Percentiles rank a stretch among this genome's conserved stretches.
Evolutionary conservation across 1,140 invertebrate genomes (phyloP).

Genomic region (Popillia japonica): DNA sequence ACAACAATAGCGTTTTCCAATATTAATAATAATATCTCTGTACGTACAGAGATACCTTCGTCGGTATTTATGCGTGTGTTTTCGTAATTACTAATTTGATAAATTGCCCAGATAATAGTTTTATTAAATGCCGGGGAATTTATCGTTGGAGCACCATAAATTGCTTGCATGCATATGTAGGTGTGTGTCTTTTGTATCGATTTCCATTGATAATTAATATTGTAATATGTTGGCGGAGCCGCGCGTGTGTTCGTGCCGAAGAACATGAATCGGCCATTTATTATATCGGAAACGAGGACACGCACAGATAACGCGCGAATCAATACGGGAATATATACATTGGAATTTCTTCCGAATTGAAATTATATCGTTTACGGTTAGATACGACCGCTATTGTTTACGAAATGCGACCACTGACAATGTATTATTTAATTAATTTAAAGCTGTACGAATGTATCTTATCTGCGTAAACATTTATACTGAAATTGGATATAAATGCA

Average conservation of each 20-base stretch:
- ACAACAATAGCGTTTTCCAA: not conserved
- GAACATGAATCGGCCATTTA: not conserved
- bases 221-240: not conserved
- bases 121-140: conserved; percentile 1
- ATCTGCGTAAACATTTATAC: no score
- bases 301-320: no score
- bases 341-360: no score
- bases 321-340: no score
- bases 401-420: no score
- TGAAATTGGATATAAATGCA: no score
- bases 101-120: conserved; percentile 1
- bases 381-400: no score
- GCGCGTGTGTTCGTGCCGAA: not conserved
- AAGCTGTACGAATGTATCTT: no score
- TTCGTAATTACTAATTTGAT: conserved; percentile 16
- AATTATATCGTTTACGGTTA: no score
- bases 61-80: conserved; percentile 18
- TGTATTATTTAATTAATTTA: no score
- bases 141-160: not conserved
- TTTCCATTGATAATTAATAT: not conserved
- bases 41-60: not conserved
- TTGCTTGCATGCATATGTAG: not conserved
- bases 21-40: not conserved
- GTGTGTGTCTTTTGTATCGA: not conserved
- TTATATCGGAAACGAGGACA: no score